Evolutionary conservation across 2,113 vertebrate species (phyloP), one percentile per base, ranked within the genome.

Genomic region (Maccullochella peelii): DNA sequence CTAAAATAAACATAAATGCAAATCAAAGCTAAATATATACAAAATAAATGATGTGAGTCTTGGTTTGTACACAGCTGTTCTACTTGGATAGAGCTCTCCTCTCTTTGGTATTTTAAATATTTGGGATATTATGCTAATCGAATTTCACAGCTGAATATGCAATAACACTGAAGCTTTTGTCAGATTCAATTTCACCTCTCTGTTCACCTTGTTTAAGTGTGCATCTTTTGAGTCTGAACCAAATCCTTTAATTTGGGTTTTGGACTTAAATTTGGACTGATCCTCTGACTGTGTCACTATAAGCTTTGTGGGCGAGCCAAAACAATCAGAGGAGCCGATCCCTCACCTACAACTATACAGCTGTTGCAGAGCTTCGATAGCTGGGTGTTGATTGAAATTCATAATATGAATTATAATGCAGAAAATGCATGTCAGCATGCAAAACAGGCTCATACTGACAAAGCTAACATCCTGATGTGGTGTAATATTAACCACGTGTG

Each of bases 221-320:
- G 36, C 62, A 54, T 59, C 61, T 50, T 75, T 40, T 38, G 16
- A 72, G 65, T 77, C 11, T 1, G 8, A 66, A n/a, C 38, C 59
- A 58, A 72, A 84, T 73, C 30, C 59, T 76, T 72, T 71, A 23
- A 67, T 72, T 77, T 38, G 9, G 40, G 59, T 49, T 66, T 84
- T 52, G 23, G 42, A 44, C 44, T 67, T 58, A 23, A 38, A 27
- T 58, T 6, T n/a, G 44, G 33, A 1, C n/a, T 49, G 23, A 65
- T 80, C 71, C 23, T 30, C 23, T 30, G 47, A 63, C n/a, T 77
- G 66, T 54, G 50, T 36, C 54, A 49, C 16, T 40, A 20, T 11
- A 58, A 72, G 49, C 49, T 57, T 79, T 78, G 23, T 72, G 42
- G 59, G 25, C 2, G 12, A 77, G 79, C 73, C 79, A 77, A 68